Evolutionary conservation across 1,140 invertebrate genomes (phyloP), one percentile per base, ranked within the genome.

Genomic region (Reticulitermes speratus): DNA sequence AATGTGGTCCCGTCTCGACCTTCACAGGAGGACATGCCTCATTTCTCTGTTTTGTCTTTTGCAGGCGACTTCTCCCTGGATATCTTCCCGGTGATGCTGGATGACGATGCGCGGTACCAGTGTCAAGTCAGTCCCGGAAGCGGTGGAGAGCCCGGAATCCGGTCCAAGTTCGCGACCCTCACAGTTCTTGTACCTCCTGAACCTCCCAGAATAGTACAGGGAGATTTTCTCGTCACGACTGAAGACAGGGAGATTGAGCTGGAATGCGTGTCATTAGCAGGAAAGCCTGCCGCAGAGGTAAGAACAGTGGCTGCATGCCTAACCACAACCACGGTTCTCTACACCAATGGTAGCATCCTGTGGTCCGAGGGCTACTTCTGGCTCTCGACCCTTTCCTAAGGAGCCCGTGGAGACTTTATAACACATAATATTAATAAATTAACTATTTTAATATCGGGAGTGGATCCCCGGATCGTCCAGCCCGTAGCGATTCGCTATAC

Each of bases 231-330:
- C 88, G 93, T 95, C 82, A 97, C 96, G 52, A 97, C 96, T 2
- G 97, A 98, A 90, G 97, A 98, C 90, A 94, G 95, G 87, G 96
- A 96, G 88, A 95, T 98, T 84, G 96, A 97, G 90, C 92, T 99
- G 89, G 97, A 97, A 89, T 99, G 98, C 91, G 93, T 97, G 52
- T 98, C 97, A 87, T 92, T 94, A 86, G 97, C 95, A 44, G 97
- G 97, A 81, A 98, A 98, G 90, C 98, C 98, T 30, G 95, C 97
- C 0, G 97, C 97, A 21, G 96, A 97, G 94, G 96, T 96, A 93
- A 95, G 93, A 82, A 14, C 3, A 5, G 0, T 8, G 2, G 16
- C n/a, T 82, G 11, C 2, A 23, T 2, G 38, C 38, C 38, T 38
- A 38, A n/a, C n/a, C n/a, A n/a, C n/a, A n/a, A n/a, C n/a, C n/a